Percentiles rank a stretch among this genome's conserved stretches.
phyloP scores from a whole-genome alignment of 2,797 vertebrate species.

The Leptatherina wallacei region DNA sequence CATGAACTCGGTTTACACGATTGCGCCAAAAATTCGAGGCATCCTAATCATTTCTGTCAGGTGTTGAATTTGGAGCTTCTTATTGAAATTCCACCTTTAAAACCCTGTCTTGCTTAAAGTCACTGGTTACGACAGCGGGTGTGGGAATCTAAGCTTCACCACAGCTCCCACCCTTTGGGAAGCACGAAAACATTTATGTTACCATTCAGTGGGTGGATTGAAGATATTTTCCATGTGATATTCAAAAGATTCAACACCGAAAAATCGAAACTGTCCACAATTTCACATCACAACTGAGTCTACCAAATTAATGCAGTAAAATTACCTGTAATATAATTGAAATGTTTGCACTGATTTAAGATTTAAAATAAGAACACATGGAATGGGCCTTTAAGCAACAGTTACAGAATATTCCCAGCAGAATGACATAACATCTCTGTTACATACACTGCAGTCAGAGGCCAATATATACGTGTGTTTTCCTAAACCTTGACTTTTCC shows the following conservation, averaged over 20 bases:
- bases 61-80: constrained; percentile 77
- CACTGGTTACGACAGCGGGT: constrained; percentile 34
- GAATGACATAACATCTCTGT: constrained; percentile 28
- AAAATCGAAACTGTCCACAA: not conserved
- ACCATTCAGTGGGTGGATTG: not conserved
- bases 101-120: constrained; percentile 51
- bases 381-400: constrained; percentile 48
- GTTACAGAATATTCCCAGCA: constrained; percentile 37
- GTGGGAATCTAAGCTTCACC: constrained; percentile 44
- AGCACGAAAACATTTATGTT: not conserved
- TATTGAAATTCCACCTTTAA: constrained; percentile 71
- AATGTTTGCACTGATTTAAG: constrained; percentile 25
- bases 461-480: constrained; percentile 29
- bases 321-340: not conserved
- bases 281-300: not conserved
- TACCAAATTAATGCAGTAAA: too few species aligned
- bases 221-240: constrained; percentile 26
- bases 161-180: constrained; percentile 23
- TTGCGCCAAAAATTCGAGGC: constrained; percentile 38
- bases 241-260: not conserved
- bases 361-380: constrained; percentile 37
- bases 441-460: constrained; percentile 31
- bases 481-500: constrained; percentile 52
- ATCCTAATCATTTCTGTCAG: constrained; percentile 61
- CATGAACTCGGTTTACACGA: constrained; percentile 33